Evolutionary conservation across 2,113 vertebrate species (phyloP).

Genomic region (Paralichthys olivaceus): DNA sequence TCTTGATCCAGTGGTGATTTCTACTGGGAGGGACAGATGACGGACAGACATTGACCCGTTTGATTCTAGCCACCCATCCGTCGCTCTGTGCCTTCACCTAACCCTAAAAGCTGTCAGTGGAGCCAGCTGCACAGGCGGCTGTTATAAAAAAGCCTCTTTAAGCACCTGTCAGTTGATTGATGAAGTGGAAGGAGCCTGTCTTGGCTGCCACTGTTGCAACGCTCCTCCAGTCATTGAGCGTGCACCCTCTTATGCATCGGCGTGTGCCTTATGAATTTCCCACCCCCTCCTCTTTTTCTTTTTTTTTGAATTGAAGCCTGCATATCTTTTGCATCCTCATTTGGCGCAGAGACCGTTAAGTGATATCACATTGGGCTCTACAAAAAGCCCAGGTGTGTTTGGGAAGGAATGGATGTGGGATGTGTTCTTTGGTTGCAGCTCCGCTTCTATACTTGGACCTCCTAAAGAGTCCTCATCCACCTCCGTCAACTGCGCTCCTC

Average conservation of each 20-base stretch:
- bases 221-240: conserved; percentile 20
- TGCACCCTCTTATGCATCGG: conserved; percentile 17
- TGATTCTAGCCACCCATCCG: conserved; percentile 48
- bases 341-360: conserved; percentile 6
- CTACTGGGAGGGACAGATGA: conserved; percentile 46
- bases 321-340: neutral
- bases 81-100: conserved; percentile 30
- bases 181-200: conserved; percentile 64
- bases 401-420: conserved; percentile 48
- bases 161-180: conserved; percentile 73
- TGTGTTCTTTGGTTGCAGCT: conserved; percentile 31
- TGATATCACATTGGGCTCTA: conserved; percentile 9
- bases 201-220: conserved; percentile 34
- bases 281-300: neutral
- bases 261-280: conserved; percentile 37
- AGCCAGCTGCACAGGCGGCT: conserved; percentile 44
- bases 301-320: conserved; percentile 8
- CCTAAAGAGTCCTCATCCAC: conserved; percentile 65
- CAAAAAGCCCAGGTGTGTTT: conserved; percentile 75
- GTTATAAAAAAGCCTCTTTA: conserved; percentile 35
- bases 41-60: conserved; percentile 48
- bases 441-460: conserved; percentile 63
- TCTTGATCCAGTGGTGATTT: conserved; percentile 45
- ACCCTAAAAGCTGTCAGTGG: conserved; percentile 63
- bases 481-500: conserved; percentile 60